These are phyloP conservation scores for Tapera naevia DNA, from an alignment of 2,797 vertebrate genomes.

Conservation along the genomic window DNA sequence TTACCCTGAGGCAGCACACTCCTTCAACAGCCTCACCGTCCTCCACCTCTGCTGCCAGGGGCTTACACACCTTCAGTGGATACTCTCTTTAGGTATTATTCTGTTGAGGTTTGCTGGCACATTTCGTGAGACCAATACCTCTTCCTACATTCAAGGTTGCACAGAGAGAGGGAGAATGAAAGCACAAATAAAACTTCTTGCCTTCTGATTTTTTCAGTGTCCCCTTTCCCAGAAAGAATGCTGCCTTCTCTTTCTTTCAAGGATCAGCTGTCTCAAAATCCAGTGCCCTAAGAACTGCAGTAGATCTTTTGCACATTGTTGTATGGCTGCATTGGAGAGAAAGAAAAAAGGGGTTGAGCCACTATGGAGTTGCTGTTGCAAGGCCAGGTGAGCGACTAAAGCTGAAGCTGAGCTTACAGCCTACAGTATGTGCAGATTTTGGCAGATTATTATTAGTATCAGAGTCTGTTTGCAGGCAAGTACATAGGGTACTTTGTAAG, in stretches of 20 bases:
- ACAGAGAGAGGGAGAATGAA: background rate
- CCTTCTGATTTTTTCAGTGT: background rate
- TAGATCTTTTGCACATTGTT: background rate
- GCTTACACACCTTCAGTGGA: background rate
- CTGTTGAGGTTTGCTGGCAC: background rate
- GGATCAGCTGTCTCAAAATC: background rate
- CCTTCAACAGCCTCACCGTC: background rate
- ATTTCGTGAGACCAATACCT: background rate
- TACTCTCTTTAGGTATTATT: background rate
- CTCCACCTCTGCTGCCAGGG: background rate
- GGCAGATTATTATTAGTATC: background rate
- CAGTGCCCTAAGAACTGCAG: background rate
- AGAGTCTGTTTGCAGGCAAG: background rate
- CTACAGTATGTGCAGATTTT: background rate
- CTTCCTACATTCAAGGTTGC: background rate
- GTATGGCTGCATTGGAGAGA: background rate
- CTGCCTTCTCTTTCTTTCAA: background rate
- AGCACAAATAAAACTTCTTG: background rate
- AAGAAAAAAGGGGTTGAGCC: background rate
- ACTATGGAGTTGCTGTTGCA: fast-evolving
- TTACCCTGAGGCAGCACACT: background rate
- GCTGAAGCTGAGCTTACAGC: background rate
- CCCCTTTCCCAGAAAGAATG: background rate
- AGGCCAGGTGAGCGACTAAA: background rate
- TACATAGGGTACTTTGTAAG: background rate